Conservation (phyloP, 2,113 vertebrate species). For the Tonatia bakeri region DNA sequence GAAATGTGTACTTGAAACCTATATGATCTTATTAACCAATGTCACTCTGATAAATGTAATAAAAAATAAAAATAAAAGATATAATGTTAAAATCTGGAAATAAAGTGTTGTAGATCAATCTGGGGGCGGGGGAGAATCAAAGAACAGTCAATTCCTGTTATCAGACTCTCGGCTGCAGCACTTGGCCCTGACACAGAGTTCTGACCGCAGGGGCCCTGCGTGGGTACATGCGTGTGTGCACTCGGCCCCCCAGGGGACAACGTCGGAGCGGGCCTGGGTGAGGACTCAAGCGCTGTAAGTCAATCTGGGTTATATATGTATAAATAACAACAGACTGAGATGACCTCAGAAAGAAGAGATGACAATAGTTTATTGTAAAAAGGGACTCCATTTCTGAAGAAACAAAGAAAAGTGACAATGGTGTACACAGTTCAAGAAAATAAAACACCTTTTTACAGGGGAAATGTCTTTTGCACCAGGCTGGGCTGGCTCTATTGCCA, state of each 20-base stretch:
- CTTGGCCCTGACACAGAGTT: neutral
- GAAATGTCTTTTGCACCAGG: neutral
- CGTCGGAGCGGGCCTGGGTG: neutral
- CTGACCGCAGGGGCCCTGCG: neutral
- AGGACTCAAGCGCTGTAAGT: neutral
- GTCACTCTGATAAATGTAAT: too few species aligned
- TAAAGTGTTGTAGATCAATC: neutral
- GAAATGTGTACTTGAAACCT: too few species aligned
- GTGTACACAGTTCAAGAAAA: neutral
- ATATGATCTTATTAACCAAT: too few species aligned
- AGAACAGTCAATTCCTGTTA: neutral
- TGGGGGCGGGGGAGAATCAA: neutral
- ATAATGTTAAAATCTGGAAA: neutral
- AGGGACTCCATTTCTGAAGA: neutral
- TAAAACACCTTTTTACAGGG: neutral
- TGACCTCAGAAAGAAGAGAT: slow-evolving; percentile 16
- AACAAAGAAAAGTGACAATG: neutral
- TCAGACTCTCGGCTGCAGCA: neutral
- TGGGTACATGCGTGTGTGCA: neutral
- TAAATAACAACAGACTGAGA: neutral
- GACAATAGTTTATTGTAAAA: neutral
- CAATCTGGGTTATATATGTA: neutral
- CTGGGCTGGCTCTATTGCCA: neutral
- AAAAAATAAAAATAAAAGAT: neutral
- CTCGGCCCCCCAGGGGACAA: neutral